phyloP scores from a whole-genome alignment of 2,888 invertebrate species.

The Hemithea aestivaria region DNA sequence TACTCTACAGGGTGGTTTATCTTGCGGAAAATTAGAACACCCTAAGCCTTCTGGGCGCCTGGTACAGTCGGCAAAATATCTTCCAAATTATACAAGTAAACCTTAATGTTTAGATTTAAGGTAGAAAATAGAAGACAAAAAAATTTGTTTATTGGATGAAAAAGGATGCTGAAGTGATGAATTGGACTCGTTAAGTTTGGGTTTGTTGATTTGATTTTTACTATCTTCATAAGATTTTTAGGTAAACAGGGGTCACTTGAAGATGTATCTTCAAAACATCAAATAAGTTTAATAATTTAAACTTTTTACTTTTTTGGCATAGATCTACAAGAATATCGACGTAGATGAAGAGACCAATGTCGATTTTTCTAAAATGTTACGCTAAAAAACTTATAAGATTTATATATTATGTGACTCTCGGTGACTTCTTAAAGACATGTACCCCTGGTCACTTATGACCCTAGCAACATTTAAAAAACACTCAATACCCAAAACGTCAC shows the following conservation, averaged over 20 bases:
- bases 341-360: too few relatives aligned
- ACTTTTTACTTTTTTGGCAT: too few relatives aligned
- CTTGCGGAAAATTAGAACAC: conserved; percentile 45
- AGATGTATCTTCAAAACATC: not conserved
- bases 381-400: too few relatives aligned
- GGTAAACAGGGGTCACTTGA: not conserved
- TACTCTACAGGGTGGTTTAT: conserved; percentile 38
- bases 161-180: conserved; percentile 19
- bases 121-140: conserved; percentile 5
- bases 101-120: conserved; percentile 7
- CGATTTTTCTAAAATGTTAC: too few relatives aligned
- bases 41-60: conserved; percentile 22
- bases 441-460: too few relatives aligned
- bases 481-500: too few relatives aligned
- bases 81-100: conserved; percentile 13
- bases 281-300: too few relatives aligned
- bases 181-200: conserved; percentile 13
- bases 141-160: conserved; percentile 15
- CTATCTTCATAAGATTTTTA: not conserved
- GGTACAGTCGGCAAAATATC: conserved; percentile 31
- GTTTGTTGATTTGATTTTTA: conserved; percentile 6
- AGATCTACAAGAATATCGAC: too few relatives aligned
- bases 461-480: too few relatives aligned
- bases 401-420: too few relatives aligned
- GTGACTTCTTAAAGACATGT: too few relatives aligned